Base-by-base conservation (phyloP, 2,113 vertebrate species). In the Tretioscincus oriximinensis region DNA sequence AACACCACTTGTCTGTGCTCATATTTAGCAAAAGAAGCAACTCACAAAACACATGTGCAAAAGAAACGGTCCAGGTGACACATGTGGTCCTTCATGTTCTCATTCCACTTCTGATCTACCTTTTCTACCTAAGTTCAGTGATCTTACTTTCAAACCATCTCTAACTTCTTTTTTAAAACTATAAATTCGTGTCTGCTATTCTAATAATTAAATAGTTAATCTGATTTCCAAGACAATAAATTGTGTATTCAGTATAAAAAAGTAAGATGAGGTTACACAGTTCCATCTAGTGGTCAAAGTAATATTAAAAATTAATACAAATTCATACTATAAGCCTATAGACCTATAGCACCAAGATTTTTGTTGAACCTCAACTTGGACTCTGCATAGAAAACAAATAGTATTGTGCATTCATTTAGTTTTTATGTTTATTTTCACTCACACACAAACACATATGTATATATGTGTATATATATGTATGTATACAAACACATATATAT, bases 211-310 rank as follows among this genome's bases (percentile, higher is more conserved):
- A 2, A 72, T 54, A 80, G 10, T 81, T 66, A 87, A 75, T 1
- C 35, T 82, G 49, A 61, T 80, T 74, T 83, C 74, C 21, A 81
- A 79, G 35, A 41, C 72, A 91, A 88, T 49, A n/a, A 80, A 81
- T 11, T 63, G 5, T 86, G 85, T 81, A 49, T 75, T 76, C 69
- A 54, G 7, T 9, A 66, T 84, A 89, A 83, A 81, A 41, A 58
- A 18, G 89, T 61, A 72, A 84, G 87, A 80, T 79, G 61, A 91
- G 73, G 94, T 85, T 93, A 80, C 68, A 86, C 20, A 92, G 90
- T 93, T 49, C 93, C 94, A 94, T 86, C 93, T 95, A 94, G 95
- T 89, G 94, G 93, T 82, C 66, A 91, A 89, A 80, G 81, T 61
- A 45, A 67, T 74, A 80, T 63, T n/a, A 54, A 74, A 73, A 76